Percentiles rank a stretch among this genome's conserved stretches.
These are phyloP conservation scores for Euphysa ruthae DNA, from an alignment of 30 jellyfish, hydroid and myxozoan genomes.

Conservation along the genomic window DNA sequence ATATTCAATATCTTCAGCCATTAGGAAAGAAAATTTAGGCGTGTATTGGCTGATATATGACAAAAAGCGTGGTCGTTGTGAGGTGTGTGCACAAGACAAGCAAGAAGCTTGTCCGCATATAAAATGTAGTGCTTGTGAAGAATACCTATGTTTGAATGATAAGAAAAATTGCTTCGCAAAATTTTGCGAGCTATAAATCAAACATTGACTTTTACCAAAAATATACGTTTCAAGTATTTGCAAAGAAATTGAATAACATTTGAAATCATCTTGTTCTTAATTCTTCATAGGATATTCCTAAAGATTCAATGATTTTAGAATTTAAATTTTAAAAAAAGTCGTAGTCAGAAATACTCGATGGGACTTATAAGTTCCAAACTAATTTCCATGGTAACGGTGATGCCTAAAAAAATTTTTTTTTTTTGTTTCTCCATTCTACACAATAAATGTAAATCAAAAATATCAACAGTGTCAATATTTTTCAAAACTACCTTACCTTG, in stretches of 20 bases:
- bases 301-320: not conserved
- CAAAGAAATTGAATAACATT: not conserved
- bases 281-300: not conserved
- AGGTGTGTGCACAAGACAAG: constrained; percentile 53
- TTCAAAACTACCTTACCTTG: constrained; percentile 8
- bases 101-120: constrained; percentile 42
- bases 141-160: constrained; percentile 8
- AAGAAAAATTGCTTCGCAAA: constrained; percentile 43
- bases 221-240: not conserved
- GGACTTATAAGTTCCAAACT: not conserved
- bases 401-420: not conserved
- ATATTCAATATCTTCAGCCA: constrained; percentile 36
- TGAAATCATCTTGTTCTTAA: not conserved
- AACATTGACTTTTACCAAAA: not conserved
- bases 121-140: constrained; percentile 42
- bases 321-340: not conserved
- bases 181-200: constrained; percentile 30
- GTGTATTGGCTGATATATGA: constrained; percentile 43
- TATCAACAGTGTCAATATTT: not conserved
- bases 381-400: not conserved
- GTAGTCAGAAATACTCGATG: constrained; percentile 1
- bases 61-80: constrained; percentile 61
- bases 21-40: constrained; percentile 50
- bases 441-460: not conserved
- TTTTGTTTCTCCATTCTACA: not conserved